phyloP scores from a whole-genome alignment of 1,140 invertebrate species.

The Heliconius melpomene region DNA sequence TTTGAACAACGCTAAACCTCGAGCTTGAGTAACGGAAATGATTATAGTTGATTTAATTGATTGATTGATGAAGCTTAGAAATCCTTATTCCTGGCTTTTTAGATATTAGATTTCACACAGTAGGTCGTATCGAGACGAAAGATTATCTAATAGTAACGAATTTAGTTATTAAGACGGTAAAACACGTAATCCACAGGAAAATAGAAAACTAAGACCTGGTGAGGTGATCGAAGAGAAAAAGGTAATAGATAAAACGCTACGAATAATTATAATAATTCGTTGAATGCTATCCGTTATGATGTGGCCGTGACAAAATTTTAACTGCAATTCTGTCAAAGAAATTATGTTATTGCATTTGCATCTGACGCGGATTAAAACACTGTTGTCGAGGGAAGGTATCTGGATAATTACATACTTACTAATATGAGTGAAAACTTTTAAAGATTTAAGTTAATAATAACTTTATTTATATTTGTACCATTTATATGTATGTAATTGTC shows the following conservation, averaged over 20 bases:
- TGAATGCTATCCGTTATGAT: constrained; percentile 77
- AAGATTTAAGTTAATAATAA: not conserved
- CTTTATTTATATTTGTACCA: too few species aligned
- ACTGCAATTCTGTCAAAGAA: constrained; percentile 61
- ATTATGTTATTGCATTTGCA: constrained; percentile 70
- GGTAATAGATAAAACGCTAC: constrained; percentile 92
- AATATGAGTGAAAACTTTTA: not conserved
- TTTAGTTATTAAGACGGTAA: constrained; percentile 73
- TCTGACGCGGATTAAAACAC: constrained; percentile 66
- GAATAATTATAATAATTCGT: constrained; percentile 61
- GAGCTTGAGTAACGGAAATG: constrained; percentile 62
- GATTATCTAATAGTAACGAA: constrained; percentile 45
- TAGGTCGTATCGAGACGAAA: constrained; percentile 43
- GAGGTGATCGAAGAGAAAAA: constrained; percentile 95
- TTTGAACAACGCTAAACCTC: constrained; percentile 57
- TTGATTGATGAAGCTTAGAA: constrained; percentile 57
- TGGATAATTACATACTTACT: constrained; percentile 66
- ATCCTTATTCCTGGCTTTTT: constrained; percentile 71
- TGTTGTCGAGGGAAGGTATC: constrained; percentile 45
- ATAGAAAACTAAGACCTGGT: constrained; percentile 93
- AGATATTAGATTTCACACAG: constrained; percentile 51
- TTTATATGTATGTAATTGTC: constrained; percentile 56
- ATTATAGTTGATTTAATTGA: constrained; percentile 57
- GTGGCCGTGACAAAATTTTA: constrained; percentile 74
- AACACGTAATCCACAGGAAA: constrained; percentile 80